phyloP scores from a whole-genome alignment of 2,888 invertebrate species.

The Phengaris arion region DNA sequence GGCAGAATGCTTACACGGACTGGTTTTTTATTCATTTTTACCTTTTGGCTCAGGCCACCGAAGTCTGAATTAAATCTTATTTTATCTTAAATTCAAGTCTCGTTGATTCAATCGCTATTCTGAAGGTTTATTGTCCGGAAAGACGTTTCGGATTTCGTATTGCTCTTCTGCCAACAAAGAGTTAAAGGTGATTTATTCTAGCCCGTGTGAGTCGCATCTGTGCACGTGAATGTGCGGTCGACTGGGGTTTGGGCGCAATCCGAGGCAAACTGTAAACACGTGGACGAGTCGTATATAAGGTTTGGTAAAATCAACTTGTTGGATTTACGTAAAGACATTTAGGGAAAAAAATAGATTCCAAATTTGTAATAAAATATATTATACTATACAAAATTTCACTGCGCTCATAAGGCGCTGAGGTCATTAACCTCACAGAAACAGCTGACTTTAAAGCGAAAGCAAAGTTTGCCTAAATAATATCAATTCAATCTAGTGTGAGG shows the following conservation, averaged over 20 bases:
- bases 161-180: slow-evolving; percentile 18
- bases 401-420: too few species aligned
- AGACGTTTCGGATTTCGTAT: slow-evolving; percentile 15
- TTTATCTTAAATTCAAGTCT: not conserved
- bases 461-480: too few species aligned
- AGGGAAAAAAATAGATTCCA: too few species aligned
- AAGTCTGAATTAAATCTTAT: not conserved
- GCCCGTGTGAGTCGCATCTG: not conserved
- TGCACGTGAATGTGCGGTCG: not conserved
- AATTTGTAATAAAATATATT: too few species aligned
- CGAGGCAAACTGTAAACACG: not conserved
- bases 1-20: too few species aligned
- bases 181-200: slow-evolving; percentile 11
- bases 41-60: not conserved
- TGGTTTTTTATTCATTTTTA: too few species aligned
- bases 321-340: too few species aligned
- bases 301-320: too few species aligned
- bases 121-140: slow-evolving; percentile 5
- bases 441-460: too few species aligned
- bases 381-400: too few species aligned
- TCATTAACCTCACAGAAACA: too few species aligned
- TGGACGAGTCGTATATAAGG: not conserved
- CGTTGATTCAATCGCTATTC: not conserved
- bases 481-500: too few species aligned
- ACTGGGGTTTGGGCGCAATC: not conserved